Conservation (phyloP, 2,797 vertebrate genomes). For the Acrossocheilus fasciatus region DNA sequence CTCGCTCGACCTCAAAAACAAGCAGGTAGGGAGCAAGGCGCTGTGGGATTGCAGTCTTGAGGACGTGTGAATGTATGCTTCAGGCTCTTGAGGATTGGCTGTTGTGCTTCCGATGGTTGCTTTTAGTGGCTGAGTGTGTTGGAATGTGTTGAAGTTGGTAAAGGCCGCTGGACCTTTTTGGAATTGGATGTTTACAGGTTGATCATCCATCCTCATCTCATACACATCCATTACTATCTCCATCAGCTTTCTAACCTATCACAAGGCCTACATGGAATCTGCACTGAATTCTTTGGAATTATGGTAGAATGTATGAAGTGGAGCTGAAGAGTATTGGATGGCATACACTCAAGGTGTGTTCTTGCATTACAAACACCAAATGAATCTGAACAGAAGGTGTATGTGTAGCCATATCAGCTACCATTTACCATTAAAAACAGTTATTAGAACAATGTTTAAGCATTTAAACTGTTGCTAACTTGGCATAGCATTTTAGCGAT, state of each 20-base stretch:
- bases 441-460: too few species aligned
- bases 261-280: slow-evolving; percentile 40
- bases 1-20: slow-evolving; percentile 99
- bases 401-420: background rate
- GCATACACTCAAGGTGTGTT: background rate
- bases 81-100: slow-evolving; percentile 68
- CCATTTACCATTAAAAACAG: background rate
- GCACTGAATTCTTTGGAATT: background rate
- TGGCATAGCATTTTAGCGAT: background rate
- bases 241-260: slow-evolving; percentile 52
- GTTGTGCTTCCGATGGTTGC: slow-evolving; percentile 59
- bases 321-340: background rate
- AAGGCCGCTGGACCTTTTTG: background rate
- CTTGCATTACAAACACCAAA: background rate
- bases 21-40: slow-evolving; percentile 89
- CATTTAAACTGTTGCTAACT: background rate
- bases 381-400: background rate
- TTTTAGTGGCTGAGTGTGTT: slow-evolving; percentile 40
- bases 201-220: slow-evolving; percentile 61
- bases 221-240: slow-evolving; percentile 65
- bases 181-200: slow-evolving; percentile 60
- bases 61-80: slow-evolving; percentile 60
- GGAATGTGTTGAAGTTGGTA: slow-evolving; percentile 9
- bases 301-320: background rate
- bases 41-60: slow-evolving; percentile 61